Evolutionary conservation across 2,888 invertebrate genomes (phyloP), one percentile per base, ranked within the genome.

Genomic region (Drosophila robusta): DNA sequence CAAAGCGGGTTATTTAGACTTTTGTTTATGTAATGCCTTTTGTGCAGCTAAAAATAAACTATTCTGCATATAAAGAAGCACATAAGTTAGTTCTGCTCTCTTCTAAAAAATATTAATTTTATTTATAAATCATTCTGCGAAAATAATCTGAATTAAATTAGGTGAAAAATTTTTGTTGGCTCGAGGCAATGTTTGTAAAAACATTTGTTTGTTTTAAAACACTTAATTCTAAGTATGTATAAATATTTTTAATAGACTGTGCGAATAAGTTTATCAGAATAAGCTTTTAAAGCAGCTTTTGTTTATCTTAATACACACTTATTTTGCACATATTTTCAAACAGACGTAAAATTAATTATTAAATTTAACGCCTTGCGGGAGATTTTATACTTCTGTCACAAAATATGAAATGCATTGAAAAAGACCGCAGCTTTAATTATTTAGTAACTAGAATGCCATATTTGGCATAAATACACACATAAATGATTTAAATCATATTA

Each of bases 91-190:
- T 18, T 22, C 16, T 32, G 18, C 6, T 41, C 11, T 6, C 22
- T 49, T 49, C 34, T 18, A n/a, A 41, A 11, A 41, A 12, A 16
- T 22, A n/a, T 6, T 8, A 3, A 34, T n/a, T 14, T n/a, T 52
- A 41, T 42, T 52, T 52, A 52, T 32, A 52, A 52, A 52, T 42
- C 41, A 22, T n/a, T 14, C n/a, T 18, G 18, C 18, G n/a, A 18
- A 11, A 29, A 9, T 52, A 14, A 39, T 41, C n/a, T 14, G n/a
- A 29, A 32, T 7, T 1, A 4, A 32, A 52, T 52, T 41, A 32
- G 18, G n/a, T 32, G 11, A 18, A 6, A 9, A 52, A 41, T 22
- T 32, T 22, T 22, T n/a, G 18, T 32, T 22, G 2, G 41, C 9
- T 22, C 12, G 9, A 0, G 12, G 16, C 7, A 22, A 22, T 22